Base-by-base conservation (phyloP, 1,140 invertebrate genomes). In the Drosophila pallidifrons region DNA sequence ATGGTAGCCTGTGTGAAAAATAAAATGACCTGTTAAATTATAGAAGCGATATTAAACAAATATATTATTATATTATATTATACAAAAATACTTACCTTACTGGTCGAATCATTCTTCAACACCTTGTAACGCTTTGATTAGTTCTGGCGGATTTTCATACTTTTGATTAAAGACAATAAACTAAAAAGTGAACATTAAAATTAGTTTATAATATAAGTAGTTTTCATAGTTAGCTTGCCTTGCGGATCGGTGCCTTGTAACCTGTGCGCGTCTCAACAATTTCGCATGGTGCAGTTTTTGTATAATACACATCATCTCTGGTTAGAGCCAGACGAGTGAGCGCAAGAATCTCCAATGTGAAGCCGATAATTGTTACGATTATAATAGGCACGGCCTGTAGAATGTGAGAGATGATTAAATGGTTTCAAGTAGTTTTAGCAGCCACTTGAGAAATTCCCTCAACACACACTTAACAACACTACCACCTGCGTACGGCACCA, bases 261-360 rank as follows among this genome's bases (percentile, higher is more conserved):
- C 77, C 80, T 6, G n/a, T 8, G 1, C 79, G 79, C 0, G 79
- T 85, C 54, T 85, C 81, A 6, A 82, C 8, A 25, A 41, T 25
- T 0, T 71, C 73, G 7, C 66, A 79, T 10, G 20, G 2, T 0
- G 69, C 72, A 0, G 49, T 28, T 8, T 54, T 71, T 7, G 74
- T 80, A 11, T 52, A 89, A 38, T 57, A 73, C 1, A 89, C 82
- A 65, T 87, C 82, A 47, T 83, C 77, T 0, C 85, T 73, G 0
- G 80, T 77, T 0, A 74, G 0, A 1, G 69, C 75, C 0, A 69
- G 3, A 0, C 67, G 63, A 3, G 78, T 5, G 6, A 30, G 41
- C 15, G 5, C 11, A 8, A 65, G 10, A 1, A 61, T 11, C 51
- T 75, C 74, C 0, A 55, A 1, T 8, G 45, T 11, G 3, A 79